phyloP scores from a whole-genome alignment of 2,797 vertebrate genomes.

The Kryptolebias ocellatus region DNA sequence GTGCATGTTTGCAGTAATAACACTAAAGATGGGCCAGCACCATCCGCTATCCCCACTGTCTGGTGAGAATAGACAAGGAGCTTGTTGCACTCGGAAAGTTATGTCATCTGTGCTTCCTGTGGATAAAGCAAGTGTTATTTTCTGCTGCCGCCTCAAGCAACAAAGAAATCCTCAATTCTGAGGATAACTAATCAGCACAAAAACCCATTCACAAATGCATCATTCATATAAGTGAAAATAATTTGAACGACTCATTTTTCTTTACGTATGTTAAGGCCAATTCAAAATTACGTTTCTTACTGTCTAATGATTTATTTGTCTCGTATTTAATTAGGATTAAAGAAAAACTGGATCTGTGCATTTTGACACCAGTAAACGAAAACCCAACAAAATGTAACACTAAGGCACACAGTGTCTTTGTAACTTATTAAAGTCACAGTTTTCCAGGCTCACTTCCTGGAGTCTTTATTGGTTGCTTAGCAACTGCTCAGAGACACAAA shows the following conservation, averaged over 20 bases:
- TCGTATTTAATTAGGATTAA: too few species aligned
- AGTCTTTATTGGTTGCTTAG: constrained; percentile 5
- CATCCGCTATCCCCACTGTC: constrained; percentile 50
- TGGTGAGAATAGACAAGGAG: constrained; percentile 60
- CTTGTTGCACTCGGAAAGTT: constrained; percentile 57
- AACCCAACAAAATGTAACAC: too few species aligned
- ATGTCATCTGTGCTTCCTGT: constrained; percentile 65
- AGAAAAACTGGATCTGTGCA: too few species aligned
- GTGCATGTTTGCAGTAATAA: constrained; percentile 47
- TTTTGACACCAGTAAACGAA: too few species aligned
- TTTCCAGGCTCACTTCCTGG: not conserved
- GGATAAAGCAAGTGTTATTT: constrained; percentile 47
- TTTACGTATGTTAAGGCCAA: not conserved
- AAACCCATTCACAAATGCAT: too few species aligned
- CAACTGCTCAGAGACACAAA: constrained; percentile 11
- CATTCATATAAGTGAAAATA: not conserved
- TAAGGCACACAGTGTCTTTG: too few species aligned
- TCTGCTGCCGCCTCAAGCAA: constrained; percentile 21
- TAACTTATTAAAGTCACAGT: not conserved
- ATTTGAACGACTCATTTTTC: not conserved
- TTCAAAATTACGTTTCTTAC: too few species aligned
- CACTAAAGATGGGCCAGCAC: constrained; percentile 49
- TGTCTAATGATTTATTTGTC: too few species aligned
- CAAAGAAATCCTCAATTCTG: constrained; percentile 11
- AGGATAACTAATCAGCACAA: not conserved